Percentiles rank a stretch among this genome's conserved stretches.
Evolutionary conservation across 1,140 invertebrate genomes (phyloP).

Genomic region (Bombus soroeensis): DNA sequence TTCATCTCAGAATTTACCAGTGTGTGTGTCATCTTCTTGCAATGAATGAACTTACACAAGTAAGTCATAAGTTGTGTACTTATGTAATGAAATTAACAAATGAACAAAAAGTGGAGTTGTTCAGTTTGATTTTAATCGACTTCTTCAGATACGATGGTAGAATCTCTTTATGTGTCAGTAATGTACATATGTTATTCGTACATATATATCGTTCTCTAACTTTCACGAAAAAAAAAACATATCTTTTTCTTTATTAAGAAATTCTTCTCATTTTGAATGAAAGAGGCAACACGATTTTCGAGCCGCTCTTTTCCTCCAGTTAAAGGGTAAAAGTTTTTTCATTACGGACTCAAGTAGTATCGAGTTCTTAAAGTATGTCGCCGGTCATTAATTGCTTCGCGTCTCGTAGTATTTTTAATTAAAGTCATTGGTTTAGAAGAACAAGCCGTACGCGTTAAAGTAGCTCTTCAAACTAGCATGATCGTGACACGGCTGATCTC

Average conservation of each 20-base stretch:
- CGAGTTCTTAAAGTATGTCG: slow-evolving; percentile 38
- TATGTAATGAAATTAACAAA: too few relatives aligned
- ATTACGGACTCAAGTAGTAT: slow-evolving; percentile 20
- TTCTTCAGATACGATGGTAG: background rate
- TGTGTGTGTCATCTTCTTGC: too few relatives aligned
- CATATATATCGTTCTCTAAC: background rate
- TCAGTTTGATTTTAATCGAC: background rate
- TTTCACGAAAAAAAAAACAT: background rate
- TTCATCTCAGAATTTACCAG: too few relatives aligned
- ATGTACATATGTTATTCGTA: background rate
- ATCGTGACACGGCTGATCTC: background rate
- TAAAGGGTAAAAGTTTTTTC: slow-evolving; percentile 46
- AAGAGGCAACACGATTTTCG: background rate
- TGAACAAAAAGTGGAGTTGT: too few relatives aligned
- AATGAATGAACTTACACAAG: too few relatives aligned
- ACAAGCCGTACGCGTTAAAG: background rate
- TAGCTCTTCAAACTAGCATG: background rate
- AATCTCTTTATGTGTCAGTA: too few relatives aligned
- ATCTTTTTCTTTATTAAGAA: background rate
- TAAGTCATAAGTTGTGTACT: too few relatives aligned
- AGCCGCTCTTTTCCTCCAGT: too few relatives aligned
- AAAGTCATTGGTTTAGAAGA: slow-evolving; percentile 15
- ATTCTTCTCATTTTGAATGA: background rate
- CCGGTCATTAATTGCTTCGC: slow-evolving; percentile 45
- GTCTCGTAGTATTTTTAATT: slow-evolving; percentile 39